phyloP scores from a whole-genome alignment of 2,113 vertebrate genomes.

The Willisornis vidua region DNA sequence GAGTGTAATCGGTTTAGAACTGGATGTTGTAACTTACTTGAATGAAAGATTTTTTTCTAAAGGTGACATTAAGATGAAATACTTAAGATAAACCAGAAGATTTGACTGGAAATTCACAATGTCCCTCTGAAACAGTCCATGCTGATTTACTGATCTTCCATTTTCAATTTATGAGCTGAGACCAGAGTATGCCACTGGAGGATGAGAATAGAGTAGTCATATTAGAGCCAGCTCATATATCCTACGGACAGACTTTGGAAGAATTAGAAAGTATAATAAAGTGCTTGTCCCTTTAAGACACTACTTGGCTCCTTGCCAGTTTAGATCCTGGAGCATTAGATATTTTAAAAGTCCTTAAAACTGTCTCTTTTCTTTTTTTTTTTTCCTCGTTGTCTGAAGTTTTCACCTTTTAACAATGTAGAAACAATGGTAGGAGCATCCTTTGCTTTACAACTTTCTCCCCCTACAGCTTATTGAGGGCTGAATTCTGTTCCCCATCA shows the following conservation, averaged over 20 bases:
- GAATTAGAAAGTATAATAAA: constrained; percentile 88
- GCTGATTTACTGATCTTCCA: constrained; percentile 83
- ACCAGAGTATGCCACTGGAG: constrained; percentile 81
- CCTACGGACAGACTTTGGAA: constrained; percentile 84
- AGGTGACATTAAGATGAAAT: constrained; percentile 86
- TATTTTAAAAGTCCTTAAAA: constrained; percentile 83
- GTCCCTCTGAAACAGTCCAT: constrained; percentile 79
- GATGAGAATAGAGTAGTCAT: constrained; percentile 85
- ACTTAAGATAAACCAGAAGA: constrained; percentile 85
- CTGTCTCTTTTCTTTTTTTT: constrained; percentile 49
- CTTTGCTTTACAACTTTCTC: constrained; percentile 64
- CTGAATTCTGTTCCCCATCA: not conserved
- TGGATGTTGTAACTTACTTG: constrained; percentile 78
- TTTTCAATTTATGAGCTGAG: constrained; percentile 88
- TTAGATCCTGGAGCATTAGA: constrained; percentile 76
- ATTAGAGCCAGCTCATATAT: constrained; percentile 86
- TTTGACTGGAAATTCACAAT: constrained; percentile 83
- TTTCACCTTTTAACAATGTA: constrained; percentile 76
- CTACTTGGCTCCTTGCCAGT: constrained; percentile 73
- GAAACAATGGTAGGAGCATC: constrained; percentile 67
- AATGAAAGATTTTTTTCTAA: constrained; percentile 82
- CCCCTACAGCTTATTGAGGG: constrained; percentile 19
- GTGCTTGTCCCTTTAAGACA: constrained; percentile 82
- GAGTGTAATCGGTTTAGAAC: constrained; percentile 77
- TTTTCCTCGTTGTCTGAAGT: not conserved